Conservation (phyloP, 1,140 invertebrate species). For the Heliconius nattereri region DNA sequence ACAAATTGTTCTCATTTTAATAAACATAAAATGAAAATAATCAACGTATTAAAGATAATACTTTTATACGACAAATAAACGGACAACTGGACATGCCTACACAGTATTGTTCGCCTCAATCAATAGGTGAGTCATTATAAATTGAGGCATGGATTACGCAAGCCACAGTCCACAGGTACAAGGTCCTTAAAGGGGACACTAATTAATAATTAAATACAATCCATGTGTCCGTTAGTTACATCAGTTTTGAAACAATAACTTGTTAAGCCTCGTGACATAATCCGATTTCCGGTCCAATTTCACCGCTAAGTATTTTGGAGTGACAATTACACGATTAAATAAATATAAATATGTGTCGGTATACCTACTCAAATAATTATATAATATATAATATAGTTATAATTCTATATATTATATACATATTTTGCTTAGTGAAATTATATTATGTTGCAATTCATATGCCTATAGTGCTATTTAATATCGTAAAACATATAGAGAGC, state of each 20-base stretch:
- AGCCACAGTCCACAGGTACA: slow-evolving; percentile 37
- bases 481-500: not conserved
- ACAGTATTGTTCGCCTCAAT: slow-evolving; percentile 15
- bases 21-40: too few relatives aligned
- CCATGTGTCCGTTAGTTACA: slow-evolving; percentile 33
- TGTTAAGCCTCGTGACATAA: slow-evolving; percentile 32
- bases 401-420: too few relatives aligned
- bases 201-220: slow-evolving; percentile 33
- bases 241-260: slow-evolving; percentile 39
- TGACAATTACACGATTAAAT: slow-evolving; percentile 21
- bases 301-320: slow-evolving; percentile 34
- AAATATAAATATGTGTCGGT: not conserved
- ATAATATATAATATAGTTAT: not conserved
- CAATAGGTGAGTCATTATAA: slow-evolving; percentile 37
- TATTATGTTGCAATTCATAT: too few relatives aligned
- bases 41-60: not conserved
- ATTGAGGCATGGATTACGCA: slow-evolving; percentile 38
- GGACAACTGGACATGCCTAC: not conserved
- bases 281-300: slow-evolving; percentile 37
- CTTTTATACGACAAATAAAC: not conserved
- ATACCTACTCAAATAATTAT: not conserved
- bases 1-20: not conserved
- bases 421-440: too few relatives aligned
- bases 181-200: slow-evolving; percentile 42
- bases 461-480: too few relatives aligned